Percentiles rank a stretch among this genome's conserved stretches.
phyloP scores from a whole-genome alignment of 2,888 invertebrate species.

The Limnephilus lunatus region DNA sequence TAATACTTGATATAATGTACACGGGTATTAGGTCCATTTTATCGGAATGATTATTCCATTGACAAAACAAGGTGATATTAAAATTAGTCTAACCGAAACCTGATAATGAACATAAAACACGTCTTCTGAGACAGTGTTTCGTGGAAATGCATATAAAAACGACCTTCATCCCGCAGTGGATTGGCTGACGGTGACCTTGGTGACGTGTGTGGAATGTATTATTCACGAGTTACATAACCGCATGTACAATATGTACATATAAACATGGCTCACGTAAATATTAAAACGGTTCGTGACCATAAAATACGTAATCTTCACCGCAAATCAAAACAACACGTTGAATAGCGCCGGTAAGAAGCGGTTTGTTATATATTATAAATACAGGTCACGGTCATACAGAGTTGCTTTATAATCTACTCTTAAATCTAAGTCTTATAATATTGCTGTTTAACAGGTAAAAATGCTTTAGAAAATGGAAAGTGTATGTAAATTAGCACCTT shows the following conservation, averaged over 20 bases:
- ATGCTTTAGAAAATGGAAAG: too few species aligned
- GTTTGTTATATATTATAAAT: background rate
- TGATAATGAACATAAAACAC: background rate
- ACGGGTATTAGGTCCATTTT: too few species aligned
- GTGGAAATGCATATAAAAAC: background rate
- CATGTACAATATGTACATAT: background rate
- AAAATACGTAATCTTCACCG: background rate
- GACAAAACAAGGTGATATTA: too few species aligned
- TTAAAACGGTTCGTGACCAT: constrained; percentile 14
- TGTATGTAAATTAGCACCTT: too few species aligned
- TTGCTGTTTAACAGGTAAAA: too few species aligned
- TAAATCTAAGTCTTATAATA: background rate
- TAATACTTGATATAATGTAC: too few species aligned
- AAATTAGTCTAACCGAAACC: background rate
- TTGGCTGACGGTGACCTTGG: background rate
- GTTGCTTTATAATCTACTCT: background rate
- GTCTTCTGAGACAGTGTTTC: background rate
- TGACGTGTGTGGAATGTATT: constrained; percentile 2
- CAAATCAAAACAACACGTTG: constrained; percentile 14
- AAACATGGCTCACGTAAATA: background rate
- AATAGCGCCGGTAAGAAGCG: background rate
- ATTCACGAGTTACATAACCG: background rate
- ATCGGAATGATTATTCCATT: too few species aligned
- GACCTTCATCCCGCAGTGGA: background rate
- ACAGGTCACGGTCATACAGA: background rate